Conservation (phyloP, 1,140 invertebrate species). For the Drosophila miranda region DNA sequence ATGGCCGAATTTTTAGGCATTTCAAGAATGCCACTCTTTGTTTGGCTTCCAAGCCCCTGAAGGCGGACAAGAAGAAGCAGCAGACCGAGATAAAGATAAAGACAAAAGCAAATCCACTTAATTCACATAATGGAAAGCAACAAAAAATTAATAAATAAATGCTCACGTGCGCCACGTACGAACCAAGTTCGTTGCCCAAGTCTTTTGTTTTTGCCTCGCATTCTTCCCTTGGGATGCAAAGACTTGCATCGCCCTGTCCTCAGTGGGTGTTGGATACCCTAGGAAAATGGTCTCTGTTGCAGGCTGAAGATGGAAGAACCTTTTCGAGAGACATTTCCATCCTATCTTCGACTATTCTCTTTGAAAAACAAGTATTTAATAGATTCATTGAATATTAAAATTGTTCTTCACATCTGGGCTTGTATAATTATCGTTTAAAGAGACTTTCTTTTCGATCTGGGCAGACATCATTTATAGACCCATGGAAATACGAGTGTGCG, state of each 20-base stretch:
- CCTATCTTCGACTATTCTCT: too few species aligned
- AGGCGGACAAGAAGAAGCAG: background rate
- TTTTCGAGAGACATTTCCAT: too few species aligned
- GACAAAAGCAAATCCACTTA: slow-evolving; percentile 15
- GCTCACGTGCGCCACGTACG: slow-evolving; percentile 15
- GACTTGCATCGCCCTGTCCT: slow-evolving; percentile 1
- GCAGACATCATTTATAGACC: too few species aligned
- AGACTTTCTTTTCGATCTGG: too few species aligned
- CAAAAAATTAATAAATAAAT: slow-evolving; percentile 5
- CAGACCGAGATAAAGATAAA: background rate
- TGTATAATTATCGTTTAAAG: too few species aligned
- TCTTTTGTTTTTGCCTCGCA: slow-evolving; percentile 57
- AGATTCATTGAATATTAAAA: too few species aligned
- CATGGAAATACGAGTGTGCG: too few species aligned
- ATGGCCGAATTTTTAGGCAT: slow-evolving; percentile 19
- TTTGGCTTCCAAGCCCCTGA: slow-evolving; percentile 57
- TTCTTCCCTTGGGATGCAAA: background rate
- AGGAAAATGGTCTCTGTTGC: too few species aligned
- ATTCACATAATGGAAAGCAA: slow-evolving; percentile 15
- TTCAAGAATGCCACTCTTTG: slow-evolving; percentile 44
- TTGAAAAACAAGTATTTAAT: too few species aligned
- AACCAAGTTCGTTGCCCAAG: slow-evolving; percentile 68
- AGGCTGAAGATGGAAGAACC: too few species aligned
- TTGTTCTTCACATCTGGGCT: too few species aligned
- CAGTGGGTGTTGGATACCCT: background rate